These are phyloP conservation scores for Luperina nickerlii DNA, from an alignment of 2,888 invertebrate genomes.

Conservation along the genomic window DNA sequence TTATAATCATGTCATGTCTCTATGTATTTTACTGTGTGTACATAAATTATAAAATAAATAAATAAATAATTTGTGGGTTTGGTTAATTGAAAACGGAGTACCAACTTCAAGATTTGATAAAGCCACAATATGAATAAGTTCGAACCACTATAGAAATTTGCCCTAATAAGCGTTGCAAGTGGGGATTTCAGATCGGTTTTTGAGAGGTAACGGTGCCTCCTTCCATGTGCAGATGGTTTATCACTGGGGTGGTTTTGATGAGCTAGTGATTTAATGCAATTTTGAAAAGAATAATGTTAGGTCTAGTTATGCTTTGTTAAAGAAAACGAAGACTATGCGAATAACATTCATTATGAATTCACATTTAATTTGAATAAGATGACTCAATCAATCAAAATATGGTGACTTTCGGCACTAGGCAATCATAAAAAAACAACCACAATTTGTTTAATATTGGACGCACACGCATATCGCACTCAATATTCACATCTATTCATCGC, in stretches of 20 bases:
- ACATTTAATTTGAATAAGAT: conserved; percentile 9
- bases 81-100: background rate
- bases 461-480: conserved; percentile 69
- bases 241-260: too few relatives aligned
- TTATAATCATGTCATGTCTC: too few relatives aligned
- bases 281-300: too few relatives aligned
- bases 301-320: background rate
- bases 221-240: background rate
- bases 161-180: background rate
- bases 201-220: background rate
- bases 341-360: too few relatives aligned
- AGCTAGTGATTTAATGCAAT: background rate
- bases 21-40: too few relatives aligned
- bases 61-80: background rate
- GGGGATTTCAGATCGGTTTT: background rate
- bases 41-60: too few relatives aligned
- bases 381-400: background rate
- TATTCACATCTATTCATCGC: conserved; percentile 75
- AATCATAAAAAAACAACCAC: conserved; percentile 42
- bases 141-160: too few relatives aligned
- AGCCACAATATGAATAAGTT: background rate
- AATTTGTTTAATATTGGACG: conserved; percentile 71
- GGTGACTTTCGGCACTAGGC: conserved; percentile 6
- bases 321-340: background rate
- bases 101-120: background rate